Evolutionary conservation across 2,888 invertebrate genomes (phyloP).

Genomic region (Synanthedon tipuliformis): DNA sequence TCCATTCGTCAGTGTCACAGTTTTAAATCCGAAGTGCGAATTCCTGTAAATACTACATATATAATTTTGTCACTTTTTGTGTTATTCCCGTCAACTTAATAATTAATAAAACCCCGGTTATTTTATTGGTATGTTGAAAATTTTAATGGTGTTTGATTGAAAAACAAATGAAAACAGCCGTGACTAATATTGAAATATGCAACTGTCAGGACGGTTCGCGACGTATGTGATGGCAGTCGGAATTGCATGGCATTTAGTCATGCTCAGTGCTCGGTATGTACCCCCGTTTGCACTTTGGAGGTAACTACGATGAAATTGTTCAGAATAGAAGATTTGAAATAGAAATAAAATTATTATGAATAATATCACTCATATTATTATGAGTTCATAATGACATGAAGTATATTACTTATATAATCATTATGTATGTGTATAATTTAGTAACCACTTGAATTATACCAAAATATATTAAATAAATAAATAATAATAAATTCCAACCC

Average conservation of each 20-base stretch:
- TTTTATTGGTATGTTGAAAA: neutral
- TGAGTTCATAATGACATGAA: too few species aligned
- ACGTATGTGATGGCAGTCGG: slow-evolving; percentile 38
- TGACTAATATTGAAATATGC: slow-evolving; percentile 61
- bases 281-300: neutral
- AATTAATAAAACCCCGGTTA: too few species aligned
- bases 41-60: slow-evolving; percentile 1
- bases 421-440: too few species aligned
- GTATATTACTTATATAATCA: too few species aligned
- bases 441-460: too few species aligned
- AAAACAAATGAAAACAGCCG: slow-evolving; percentile 23
- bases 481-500: too few species aligned
- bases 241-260: slow-evolving; percentile 40
- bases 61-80: neutral
- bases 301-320: neutral
- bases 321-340: too few species aligned
- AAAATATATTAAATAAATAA: too few species aligned
- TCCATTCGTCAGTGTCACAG: slow-evolving; percentile 2
- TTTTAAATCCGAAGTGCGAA: slow-evolving; percentile 3
- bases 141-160: neutral
- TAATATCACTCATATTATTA: too few species aligned
- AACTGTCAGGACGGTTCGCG: slow-evolving; percentile 35
- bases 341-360: too few species aligned
- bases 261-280: slow-evolving; percentile 13
- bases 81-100: too few species aligned